Percentiles rank a stretch among this genome's conserved stretches.
phyloP scores from a whole-genome alignment of 2,113 vertebrate species.

The Nestor notabilis region DNA sequence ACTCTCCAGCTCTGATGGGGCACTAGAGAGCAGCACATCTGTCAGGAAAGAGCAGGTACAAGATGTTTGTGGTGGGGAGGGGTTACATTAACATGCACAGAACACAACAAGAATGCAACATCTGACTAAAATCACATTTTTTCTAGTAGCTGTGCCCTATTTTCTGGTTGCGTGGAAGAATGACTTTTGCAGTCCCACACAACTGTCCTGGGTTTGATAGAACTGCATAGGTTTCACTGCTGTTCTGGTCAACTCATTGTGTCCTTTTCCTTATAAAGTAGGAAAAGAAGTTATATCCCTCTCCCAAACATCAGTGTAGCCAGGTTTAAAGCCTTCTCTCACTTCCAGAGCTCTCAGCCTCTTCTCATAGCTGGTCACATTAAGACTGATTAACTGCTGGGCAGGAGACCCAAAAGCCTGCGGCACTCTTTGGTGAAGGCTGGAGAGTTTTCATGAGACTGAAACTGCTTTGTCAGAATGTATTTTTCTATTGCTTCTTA shows the following conservation, averaged over 20 bases:
- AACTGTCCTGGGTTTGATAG: neutral
- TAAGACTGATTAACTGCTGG: neutral
- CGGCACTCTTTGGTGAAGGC: neutral
- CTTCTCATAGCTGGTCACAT: neutral
- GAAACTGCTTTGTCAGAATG: slow-evolving; percentile 31
- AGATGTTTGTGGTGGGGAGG: neutral
- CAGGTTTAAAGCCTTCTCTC: neutral
- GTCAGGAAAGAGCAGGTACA: neutral
- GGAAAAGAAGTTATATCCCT: neutral
- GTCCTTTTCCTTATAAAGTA: neutral
- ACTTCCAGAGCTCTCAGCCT: neutral
- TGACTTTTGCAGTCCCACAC: neutral
- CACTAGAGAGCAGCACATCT: neutral
- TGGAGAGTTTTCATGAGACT: neutral
- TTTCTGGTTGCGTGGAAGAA: neutral
- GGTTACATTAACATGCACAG: neutral
- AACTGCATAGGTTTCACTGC: neutral
- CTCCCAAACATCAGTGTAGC: neutral
- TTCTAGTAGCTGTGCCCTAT: neutral
- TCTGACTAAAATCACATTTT: neutral
- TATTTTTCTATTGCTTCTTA: neutral
- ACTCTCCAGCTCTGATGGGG: neutral
- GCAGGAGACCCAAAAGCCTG: neutral
- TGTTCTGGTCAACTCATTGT: neutral
- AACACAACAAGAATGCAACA: neutral